Evolutionary conservation across 2,888 invertebrate species (phyloP).

Genomic region (Heliconius cydno): DNA sequence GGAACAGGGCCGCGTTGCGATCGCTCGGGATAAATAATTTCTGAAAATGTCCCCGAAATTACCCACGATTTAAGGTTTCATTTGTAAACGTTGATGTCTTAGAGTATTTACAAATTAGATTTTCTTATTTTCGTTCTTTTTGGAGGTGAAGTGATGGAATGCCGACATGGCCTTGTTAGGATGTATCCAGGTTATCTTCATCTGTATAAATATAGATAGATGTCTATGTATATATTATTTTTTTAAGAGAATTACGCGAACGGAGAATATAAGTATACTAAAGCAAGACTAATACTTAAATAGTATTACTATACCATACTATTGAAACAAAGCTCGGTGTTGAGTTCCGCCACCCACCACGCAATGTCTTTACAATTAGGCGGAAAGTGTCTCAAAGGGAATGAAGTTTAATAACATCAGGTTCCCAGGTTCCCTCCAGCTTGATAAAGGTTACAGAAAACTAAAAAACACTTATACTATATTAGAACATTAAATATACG

Average conservation of each 20-base stretch:
- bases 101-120: slow-evolving; percentile 28
- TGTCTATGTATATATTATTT: no score
- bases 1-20: slow-evolving; percentile 30
- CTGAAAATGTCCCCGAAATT: slow-evolving; percentile 37
- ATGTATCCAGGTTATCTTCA: no score
- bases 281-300: no score
- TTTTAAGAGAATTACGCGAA: no score
- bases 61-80: slow-evolving; percentile 37
- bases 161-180: neutral
- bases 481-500: slow-evolving; percentile 33
- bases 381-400: neutral
- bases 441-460: neutral
- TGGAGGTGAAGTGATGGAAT: neutral
- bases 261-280: no score
- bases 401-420: neutral
- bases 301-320: no score
- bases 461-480: neutral
- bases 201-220: no score
- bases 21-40: slow-evolving; percentile 36
- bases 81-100: slow-evolving; percentile 33
- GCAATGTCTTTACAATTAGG: neutral
- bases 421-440: neutral
- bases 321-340: neutral
- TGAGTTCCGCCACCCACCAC: neutral
- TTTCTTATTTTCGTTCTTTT: slow-evolving; percentile 22